Percentiles rank a stretch among this genome's conserved stretches.
Conservation (phyloP, 2,113 vertebrate genomes). For the Ciconia maguari region DNA sequence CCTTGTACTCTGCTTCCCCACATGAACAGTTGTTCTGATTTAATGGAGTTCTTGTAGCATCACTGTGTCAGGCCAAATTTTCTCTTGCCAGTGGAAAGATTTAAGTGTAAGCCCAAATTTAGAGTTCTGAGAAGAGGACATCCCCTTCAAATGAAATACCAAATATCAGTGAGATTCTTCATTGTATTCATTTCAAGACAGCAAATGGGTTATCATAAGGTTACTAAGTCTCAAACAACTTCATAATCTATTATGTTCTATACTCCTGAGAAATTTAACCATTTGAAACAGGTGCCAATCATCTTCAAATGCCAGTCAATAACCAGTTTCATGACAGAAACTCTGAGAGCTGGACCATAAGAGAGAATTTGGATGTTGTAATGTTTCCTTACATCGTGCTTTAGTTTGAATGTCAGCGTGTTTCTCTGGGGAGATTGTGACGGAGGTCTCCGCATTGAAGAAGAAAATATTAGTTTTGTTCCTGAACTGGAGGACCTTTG, state of each 20-base stretch:
- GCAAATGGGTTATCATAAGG: conserved; percentile 4
- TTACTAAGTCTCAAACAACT: conserved; percentile 15
- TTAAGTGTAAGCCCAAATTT: background rate
- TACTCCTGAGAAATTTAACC: background rate
- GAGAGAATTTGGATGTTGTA: conserved; percentile 32
- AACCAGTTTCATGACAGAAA: conserved; percentile 63
- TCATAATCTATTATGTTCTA: conserved; percentile 20
- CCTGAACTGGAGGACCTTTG: conserved; percentile 60
- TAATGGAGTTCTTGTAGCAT: background rate
- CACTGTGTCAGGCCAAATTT: background rate
- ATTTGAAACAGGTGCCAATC: background rate
- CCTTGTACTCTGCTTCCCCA: background rate
- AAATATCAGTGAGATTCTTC: background rate
- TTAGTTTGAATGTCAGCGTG: conserved; percentile 14
- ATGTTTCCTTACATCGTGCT: background rate
- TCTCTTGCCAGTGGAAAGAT: background rate
- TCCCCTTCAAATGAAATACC: background rate
- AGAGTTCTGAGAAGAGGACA: background rate
- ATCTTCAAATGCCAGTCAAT: conserved; percentile 51
- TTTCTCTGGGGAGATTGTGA: conserved; percentile 63
- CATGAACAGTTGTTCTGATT: background rate
- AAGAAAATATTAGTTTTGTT: conserved; percentile 62
- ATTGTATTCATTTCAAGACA: background rate
- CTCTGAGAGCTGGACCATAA: conserved; percentile 60
- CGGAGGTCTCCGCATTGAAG: conserved; percentile 39